Percentiles rank a stretch among this genome's conserved stretches.
phyloP scores from a whole-genome alignment of 2,113 vertebrate genomes.

The Apistogramma diplotaenia region DNA sequence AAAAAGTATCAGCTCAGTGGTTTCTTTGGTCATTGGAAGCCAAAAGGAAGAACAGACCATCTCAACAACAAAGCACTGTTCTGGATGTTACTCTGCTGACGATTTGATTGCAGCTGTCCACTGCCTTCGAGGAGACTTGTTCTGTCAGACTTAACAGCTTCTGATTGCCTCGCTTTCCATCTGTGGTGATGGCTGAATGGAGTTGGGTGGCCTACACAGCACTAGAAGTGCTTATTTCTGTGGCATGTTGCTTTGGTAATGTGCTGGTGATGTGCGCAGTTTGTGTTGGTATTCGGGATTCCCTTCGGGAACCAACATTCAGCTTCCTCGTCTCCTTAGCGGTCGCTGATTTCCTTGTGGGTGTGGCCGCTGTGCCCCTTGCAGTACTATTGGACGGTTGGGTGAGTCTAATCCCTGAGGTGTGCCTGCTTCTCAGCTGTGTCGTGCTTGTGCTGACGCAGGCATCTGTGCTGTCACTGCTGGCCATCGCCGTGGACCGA shows the following conservation, averaged over 20 bases:
- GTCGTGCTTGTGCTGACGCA: slow-evolving; percentile 66
- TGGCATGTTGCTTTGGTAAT: slow-evolving; percentile 67
- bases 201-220: slow-evolving; percentile 42
- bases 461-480: slow-evolving; percentile 67
- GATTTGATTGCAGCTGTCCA: not conserved
- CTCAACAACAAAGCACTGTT: slow-evolving; percentile 12
- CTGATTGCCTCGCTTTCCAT: not conserved
- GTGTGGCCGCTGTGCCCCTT: slow-evolving; percentile 63
- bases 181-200: slow-evolving; percentile 38
- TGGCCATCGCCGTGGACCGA: slow-evolving; percentile 67
- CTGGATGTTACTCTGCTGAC: not conserved
- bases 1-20: slow-evolving; percentile 31
- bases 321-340: slow-evolving; percentile 72
- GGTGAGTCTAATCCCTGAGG: slow-evolving; percentile 38
- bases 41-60: not conserved
- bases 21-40: slow-evolving; percentile 11
- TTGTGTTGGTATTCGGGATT: slow-evolving; percentile 40
- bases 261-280: slow-evolving; percentile 62
- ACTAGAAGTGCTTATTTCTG: slow-evolving; percentile 55
- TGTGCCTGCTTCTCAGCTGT: slow-evolving; percentile 66
- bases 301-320: slow-evolving; percentile 67
- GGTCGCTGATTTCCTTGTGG: slow-evolving; percentile 67
- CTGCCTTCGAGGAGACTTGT: not conserved
- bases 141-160: not conserved
- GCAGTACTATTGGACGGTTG: slow-evolving; percentile 60